Conservation (phyloP, 1,140 invertebrate species). For the Cardiocondyla obscurior region DNA sequence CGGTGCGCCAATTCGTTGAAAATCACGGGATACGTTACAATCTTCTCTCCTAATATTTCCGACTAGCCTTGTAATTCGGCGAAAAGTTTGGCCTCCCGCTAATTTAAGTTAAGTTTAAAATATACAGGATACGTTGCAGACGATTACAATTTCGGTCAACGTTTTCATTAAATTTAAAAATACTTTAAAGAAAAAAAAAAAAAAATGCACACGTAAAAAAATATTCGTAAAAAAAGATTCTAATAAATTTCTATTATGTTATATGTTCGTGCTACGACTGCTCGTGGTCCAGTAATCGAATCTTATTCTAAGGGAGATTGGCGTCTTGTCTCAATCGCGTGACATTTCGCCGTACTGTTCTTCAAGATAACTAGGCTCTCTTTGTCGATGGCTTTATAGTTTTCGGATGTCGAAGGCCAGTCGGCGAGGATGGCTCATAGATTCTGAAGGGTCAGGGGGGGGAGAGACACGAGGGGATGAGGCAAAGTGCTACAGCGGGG, state of each 20-base stretch:
- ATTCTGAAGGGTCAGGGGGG: background rate
- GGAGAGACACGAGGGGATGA: conserved; percentile 2
- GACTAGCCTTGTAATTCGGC: conserved; percentile 36
- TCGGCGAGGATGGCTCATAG: conserved; percentile 2
- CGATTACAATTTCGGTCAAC: conserved; percentile 11
- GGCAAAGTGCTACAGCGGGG: conserved; percentile 27
- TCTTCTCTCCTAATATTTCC: conserved; percentile 54
- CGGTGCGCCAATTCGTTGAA: conserved; percentile 72
- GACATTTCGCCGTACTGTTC: background rate
- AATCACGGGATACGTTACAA: conserved; percentile 67
- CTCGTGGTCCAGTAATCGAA: conserved; percentile 38
- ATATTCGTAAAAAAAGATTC: no score
- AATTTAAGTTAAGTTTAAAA: conserved; percentile 43
- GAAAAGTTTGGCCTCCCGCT: conserved; percentile 25
- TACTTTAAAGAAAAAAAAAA: background rate
- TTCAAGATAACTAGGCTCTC: background rate
- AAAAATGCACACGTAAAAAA: background rate
- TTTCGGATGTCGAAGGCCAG: conserved; percentile 8
- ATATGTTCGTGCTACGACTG: background rate
- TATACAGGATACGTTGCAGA: background rate
- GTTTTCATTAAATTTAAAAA: background rate
- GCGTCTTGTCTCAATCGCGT: conserved; percentile 29
- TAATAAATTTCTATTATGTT: no score
- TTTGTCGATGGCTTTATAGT: conserved; percentile 30
- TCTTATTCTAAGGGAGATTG: conserved; percentile 4